Evolutionary conservation across 64 coral and sea anemone species (phyloP), one percentile per base, ranked within the genome.

Genomic region (Pachyseris speciosa): DNA sequence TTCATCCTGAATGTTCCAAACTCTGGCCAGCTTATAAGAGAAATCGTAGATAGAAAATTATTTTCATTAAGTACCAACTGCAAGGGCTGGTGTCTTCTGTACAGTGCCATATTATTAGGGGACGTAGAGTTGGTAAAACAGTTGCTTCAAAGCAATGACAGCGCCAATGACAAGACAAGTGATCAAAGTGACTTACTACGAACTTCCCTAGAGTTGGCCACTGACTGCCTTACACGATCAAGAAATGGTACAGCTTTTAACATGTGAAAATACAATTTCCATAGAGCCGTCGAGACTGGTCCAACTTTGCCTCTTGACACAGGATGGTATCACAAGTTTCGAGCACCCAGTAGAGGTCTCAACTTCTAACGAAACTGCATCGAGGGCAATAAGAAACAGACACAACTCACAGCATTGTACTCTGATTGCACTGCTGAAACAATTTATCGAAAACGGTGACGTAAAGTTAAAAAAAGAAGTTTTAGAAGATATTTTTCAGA

Each of bases 91-190:
- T 78, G 72, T 67, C n/a, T 26, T 29, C 49, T 88, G 37, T 72
- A 88, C 13, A 60, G 59, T n/a, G 86, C 72, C n/a, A 64, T 78
- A 42, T 20, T 49, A 34, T 55, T 89, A 28, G 86, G 86, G 8
- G 73, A 78, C 27, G 26, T 44, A 43, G 38, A 74, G 38, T 9
- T 74, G 39, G 70, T 47, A 43, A 44, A 43, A 27, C 8, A 43
- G 38, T 5, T 47, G 38, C 37, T 74, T 74, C 37, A 38, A 12
- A 2, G 24, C 24, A 47, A 9, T 74, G 22, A 22, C 5, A 20
- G 26, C 45, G 6, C 6, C 20, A 45, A 74, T 25, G 44, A n/a
- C 19, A 44, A 74, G 6, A 27, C 27, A 6, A n/a, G n/a, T n/a
- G n/a, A n/a, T n/a, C 2, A 74, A 7, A 37, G 11, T 43, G 70